Conservation (phyloP, 2,797 vertebrate genomes). For the Etheostoma perlongum region DNA sequence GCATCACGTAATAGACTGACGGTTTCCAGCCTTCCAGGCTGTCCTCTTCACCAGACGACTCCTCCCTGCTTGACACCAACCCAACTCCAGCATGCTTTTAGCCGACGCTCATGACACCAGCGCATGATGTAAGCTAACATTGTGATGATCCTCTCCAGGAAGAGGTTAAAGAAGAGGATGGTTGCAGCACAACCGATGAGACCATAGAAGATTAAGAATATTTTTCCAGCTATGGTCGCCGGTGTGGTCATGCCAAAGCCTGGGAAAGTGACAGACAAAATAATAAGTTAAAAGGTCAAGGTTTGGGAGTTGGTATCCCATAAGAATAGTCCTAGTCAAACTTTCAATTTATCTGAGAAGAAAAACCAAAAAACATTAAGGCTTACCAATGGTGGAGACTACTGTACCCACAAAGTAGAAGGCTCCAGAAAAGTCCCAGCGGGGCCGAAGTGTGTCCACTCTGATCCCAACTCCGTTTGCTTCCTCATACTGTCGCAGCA, state of each 20-base stretch:
- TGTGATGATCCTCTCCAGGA: constrained; percentile 89
- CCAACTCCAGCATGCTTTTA: constrained; percentile 75
- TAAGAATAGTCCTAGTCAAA: neutral
- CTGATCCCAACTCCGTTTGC: constrained; percentile 84
- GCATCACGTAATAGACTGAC: constrained; percentile 88
- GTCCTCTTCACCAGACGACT: constrained; percentile 76
- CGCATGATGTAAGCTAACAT: constrained; percentile 89
- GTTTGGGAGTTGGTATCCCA: neutral
- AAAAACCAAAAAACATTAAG: neutral
- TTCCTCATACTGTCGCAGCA: constrained; percentile 86
- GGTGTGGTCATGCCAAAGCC: constrained; percentile 90
- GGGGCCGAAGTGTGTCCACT: constrained; percentile 81
- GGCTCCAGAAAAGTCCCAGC: constrained; percentile 88
- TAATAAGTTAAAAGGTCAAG: constrained; percentile 22
- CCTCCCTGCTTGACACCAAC: constrained; percentile 64
- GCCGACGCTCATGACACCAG: constrained; percentile 85
- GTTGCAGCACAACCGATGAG: constrained; percentile 88
- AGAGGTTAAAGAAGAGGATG: constrained; percentile 90
- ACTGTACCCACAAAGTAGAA: constrained; percentile 90
- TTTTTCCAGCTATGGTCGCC: constrained; percentile 84
- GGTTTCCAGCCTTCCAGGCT: constrained; percentile 88
- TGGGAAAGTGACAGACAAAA: constrained; percentile 46
- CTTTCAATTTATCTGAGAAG: neutral
- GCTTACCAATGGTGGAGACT: constrained; percentile 87
- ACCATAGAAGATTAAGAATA: constrained; percentile 88